These are phyloP conservation scores for Pachycephala philippinensis DNA, from an alignment of 2,113 vertebrate species.

Conservation along the genomic window DNA sequence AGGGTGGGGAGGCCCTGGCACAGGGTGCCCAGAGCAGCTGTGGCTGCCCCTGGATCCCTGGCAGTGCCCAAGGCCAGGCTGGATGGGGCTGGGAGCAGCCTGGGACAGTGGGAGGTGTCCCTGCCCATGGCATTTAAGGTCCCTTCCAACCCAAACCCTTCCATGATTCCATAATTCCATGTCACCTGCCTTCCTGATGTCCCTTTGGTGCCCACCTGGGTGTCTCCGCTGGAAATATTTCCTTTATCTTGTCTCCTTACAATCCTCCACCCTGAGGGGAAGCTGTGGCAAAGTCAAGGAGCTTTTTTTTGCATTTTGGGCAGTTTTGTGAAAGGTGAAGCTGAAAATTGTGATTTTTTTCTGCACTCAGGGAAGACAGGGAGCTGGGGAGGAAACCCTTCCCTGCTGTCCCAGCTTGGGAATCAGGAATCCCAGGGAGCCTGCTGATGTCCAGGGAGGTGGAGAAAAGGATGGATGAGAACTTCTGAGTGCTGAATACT, in stretches of 20 bases:
- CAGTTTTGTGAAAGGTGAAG: neutral
- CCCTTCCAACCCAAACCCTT: neutral
- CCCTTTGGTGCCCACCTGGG: neutral
- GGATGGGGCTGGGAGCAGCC: neutral
- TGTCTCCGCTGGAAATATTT: neutral
- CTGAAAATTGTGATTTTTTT: neutral
- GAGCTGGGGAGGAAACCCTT: neutral
- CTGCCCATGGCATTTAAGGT: neutral
- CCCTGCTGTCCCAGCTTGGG: neutral
- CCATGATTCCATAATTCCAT: neutral
- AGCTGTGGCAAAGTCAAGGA: neutral
- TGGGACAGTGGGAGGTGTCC: neutral
- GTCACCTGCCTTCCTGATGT: neutral
- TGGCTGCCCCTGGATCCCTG: neutral
- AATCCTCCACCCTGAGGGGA: neutral
- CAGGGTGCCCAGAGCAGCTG: neutral
- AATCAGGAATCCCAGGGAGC: neutral
- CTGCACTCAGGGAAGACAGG: neutral
- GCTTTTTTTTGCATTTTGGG: neutral
- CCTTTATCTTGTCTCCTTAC: neutral
- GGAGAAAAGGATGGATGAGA: neutral
- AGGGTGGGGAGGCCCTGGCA: neutral
- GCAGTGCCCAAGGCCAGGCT: neutral
- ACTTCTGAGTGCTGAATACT: neutral
- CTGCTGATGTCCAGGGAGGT: neutral